Base-by-base conservation (phyloP, 1,140 invertebrate genomes). In the Diabrotica undecimpunctata region DNA sequence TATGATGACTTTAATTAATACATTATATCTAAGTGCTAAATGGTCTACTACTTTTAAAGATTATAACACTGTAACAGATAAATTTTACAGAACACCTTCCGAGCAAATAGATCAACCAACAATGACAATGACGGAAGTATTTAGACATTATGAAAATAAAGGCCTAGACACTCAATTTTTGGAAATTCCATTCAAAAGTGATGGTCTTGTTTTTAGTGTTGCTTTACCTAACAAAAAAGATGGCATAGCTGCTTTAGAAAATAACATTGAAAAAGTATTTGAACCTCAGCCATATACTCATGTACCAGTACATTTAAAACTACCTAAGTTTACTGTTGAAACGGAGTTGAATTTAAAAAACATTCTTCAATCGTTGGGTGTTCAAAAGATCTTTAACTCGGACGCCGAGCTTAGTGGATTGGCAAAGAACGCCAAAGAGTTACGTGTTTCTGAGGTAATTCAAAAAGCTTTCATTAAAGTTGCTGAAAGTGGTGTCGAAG, bases 21-120 rank as follows among this genome's bases (percentile, higher is more conserved):
- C 91, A 9, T 80, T 95, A 36, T 92, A 94, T 76, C 95, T 95
- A 78, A 94, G 93, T 36, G 75, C 66, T 51, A 79, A 78, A 50
- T 90, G 89, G 89, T 69, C 80, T 56, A 78, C 75, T 9, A 75
- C 81, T 51, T 90, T 91, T 68, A 69, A 72, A 74, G 1, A 50
- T 66, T 0, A 88, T 84, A 0, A 67, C 59, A 51, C 76, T 75
- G 3, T 74, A 72, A 66, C 76, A 76, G 37, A 88, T 85, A 76
- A 70, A 79, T 73, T 70, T 81, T 53, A 78, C 61, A 66, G 62
- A 41, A 65, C 57, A 25, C 54, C 74, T 39, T 70, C 72, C 5
- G 35, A 74, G 11, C 14, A 57, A 8, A 76, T 72, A 0, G 77
- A 80, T 25, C 77, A 72, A 0, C 77, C 65, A 52, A 69, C 63